These are phyloP conservation scores for Chaetogeoica ovagalla DNA, from an alignment of 2,888 invertebrate genomes.

Conservation along the genomic window DNA sequence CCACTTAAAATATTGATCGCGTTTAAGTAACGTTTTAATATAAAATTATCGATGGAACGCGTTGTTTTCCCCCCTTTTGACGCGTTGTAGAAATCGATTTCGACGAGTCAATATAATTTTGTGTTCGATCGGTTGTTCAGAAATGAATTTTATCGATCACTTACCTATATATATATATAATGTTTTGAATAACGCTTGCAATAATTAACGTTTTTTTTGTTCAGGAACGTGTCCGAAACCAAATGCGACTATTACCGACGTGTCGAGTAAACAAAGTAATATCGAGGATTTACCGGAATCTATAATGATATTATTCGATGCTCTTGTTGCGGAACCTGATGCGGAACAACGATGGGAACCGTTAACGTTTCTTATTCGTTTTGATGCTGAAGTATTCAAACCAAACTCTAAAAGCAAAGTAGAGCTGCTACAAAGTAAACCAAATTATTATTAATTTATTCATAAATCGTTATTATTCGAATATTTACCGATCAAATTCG, in stretches of 20 bases:
- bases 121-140: no score
- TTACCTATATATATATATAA: no score
- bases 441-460: neutral
- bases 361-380: conserved; percentile 77
- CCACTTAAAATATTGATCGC: no score
- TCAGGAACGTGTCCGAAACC: conserved; percentile 88
- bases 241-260: conserved; percentile 70
- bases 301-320: conserved; percentile 80
- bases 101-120: no score
- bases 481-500: conserved; percentile 1
- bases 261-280: conserved; percentile 77
- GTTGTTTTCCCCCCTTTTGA: no score
- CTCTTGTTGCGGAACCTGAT: conserved; percentile 71
- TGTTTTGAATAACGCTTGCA: no score
- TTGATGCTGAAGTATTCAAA: conserved; percentile 67
- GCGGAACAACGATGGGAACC: conserved; percentile 79
- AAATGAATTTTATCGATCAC: no score
- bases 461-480: no score
- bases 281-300: conserved; percentile 83
- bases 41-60: no score
- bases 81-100: no score
- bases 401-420: conserved; percentile 62
- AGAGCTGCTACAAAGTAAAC: conserved; percentile 35
- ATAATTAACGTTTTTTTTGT: no score
- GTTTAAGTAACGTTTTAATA: no score